These are phyloP conservation scores for Muscidifurax raptorellus DNA, from an alignment of 1,140 invertebrate genomes.

Conservation along the genomic window DNA sequence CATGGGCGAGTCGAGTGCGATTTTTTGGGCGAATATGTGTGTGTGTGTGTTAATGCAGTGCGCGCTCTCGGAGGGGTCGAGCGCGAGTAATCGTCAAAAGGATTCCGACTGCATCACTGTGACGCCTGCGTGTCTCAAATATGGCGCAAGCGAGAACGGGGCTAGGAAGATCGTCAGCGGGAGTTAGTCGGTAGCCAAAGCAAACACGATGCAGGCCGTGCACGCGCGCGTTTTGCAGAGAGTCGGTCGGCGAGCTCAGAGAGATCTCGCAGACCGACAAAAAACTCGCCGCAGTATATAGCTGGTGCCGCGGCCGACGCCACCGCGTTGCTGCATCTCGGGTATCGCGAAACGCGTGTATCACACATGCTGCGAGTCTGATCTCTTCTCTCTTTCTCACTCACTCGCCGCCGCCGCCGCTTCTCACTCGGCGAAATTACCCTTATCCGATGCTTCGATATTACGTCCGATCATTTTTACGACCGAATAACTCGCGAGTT, in stretches of 20 bases:
- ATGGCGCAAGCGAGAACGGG: background rate
- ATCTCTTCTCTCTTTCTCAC: background rate
- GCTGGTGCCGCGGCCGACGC: constrained; percentile 39
- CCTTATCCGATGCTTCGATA: constrained; percentile 29
- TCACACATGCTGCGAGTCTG: constrained; percentile 61
- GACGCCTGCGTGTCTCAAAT: constrained; percentile 36
- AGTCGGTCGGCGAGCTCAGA: constrained; percentile 53
- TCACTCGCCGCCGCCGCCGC: background rate
- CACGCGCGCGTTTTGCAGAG: background rate
- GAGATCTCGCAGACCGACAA: constrained; percentile 66
- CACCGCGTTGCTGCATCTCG: constrained; percentile 45
- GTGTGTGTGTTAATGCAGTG: no score
- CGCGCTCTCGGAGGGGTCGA: background rate
- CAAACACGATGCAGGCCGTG: constrained; percentile 44
- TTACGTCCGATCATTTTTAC: constrained; percentile 34
- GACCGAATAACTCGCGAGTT: background rate
- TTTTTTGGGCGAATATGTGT: background rate
- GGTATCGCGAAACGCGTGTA: constrained; percentile 63
- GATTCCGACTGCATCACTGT: constrained; percentile 28
- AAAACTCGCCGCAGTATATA: constrained; percentile 54
- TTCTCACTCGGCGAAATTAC: constrained; percentile 27
- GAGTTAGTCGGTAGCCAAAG: constrained; percentile 55
- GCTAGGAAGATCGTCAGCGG: constrained; percentile 52
- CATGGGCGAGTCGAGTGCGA: background rate
- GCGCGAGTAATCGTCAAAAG: constrained; percentile 33